Conservation (phyloP, 2,888 invertebrate species). For the Diaperis boleti region DNA sequence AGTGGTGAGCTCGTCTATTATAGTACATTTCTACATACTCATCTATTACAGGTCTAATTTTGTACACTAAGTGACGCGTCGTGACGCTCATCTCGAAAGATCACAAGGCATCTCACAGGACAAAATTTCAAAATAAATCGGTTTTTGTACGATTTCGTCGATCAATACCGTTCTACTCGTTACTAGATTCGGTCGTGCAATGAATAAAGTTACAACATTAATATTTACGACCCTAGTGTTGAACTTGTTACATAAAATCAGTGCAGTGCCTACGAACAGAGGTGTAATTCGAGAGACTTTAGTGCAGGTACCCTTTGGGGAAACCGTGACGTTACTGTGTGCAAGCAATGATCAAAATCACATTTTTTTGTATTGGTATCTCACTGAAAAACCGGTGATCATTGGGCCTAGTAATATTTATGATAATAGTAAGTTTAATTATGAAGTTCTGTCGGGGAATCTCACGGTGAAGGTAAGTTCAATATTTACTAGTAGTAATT, state of each 20-base stretch:
- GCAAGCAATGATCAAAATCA: slow-evolving; percentile 75
- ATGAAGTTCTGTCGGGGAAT: slow-evolving; percentile 77
- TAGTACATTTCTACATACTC: too few species aligned
- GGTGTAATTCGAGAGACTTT: not conserved
- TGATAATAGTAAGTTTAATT: slow-evolving; percentile 75
- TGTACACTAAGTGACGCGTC: too few species aligned
- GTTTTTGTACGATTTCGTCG: slow-evolving; percentile 12
- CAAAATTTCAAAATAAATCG: slow-evolving; percentile 18
- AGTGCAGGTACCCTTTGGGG: slow-evolving; percentile 68
- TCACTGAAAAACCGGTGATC: slow-evolving; percentile 70
- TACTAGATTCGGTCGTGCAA: not conserved
- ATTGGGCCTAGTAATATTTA: slow-evolving; percentile 75
- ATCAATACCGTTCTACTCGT: not conserved
- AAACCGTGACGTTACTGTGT: slow-evolving; percentile 73
- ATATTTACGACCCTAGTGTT: slow-evolving; percentile 3
- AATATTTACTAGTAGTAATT: not conserved
- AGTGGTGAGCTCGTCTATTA: too few species aligned
- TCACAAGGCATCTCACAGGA: slow-evolving; percentile 17
- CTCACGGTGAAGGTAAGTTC: slow-evolving; percentile 74
- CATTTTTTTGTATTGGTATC: slow-evolving; percentile 78
- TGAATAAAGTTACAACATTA: not conserved
- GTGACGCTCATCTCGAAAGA: too few species aligned
- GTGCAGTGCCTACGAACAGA: not conserved
- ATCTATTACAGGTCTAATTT: too few species aligned
- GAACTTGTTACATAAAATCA: slow-evolving; percentile 15